Percentiles rank a stretch among this genome's conserved stretches.
phyloP scores from a whole-genome alignment of 2,888 invertebrate species.

The Lepas anatifera region DNA sequence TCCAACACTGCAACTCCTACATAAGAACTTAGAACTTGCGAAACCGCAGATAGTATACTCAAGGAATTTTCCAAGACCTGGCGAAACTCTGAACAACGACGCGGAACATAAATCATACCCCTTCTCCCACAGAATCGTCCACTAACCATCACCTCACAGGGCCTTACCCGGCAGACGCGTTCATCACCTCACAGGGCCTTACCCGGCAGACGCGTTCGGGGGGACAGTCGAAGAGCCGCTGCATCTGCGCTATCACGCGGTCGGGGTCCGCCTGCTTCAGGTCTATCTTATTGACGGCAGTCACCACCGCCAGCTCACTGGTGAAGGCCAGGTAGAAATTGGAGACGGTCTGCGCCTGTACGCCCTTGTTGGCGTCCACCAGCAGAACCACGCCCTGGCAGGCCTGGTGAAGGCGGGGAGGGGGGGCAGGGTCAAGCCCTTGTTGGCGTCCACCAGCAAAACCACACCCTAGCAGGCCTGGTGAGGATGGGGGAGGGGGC shows the following conservation, averaged over 20 bases:
- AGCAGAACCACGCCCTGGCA: slow-evolving; percentile 90
- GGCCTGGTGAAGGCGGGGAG: slow-evolving; percentile 45
- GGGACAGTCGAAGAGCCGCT: slow-evolving; percentile 68
- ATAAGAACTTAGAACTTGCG: too few species aligned
- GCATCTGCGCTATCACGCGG: slow-evolving; percentile 57
- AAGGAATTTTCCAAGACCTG: too few species aligned
- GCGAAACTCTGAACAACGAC: too few species aligned
- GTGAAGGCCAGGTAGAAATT: slow-evolving; percentile 85
- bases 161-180: slow-evolving; percentile 55
- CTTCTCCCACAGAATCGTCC: too few species aligned
- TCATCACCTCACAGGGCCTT: too few species aligned
- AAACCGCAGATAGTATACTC: too few species aligned
- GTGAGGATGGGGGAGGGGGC: too few species aligned
- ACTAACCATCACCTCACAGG: too few species aligned
- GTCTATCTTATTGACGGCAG: slow-evolving; percentile 94
- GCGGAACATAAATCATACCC: too few species aligned
- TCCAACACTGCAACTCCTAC: too few species aligned
- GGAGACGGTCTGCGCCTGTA: slow-evolving; percentile 96
- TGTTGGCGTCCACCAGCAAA: slow-evolving; percentile 88
- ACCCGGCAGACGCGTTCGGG: slow-evolving; percentile 59
- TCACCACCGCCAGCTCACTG: slow-evolving; percentile 67
- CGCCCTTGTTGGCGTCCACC: slow-evolving; percentile 87
- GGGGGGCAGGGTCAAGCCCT: too few species aligned
- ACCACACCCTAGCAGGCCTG: slow-evolving; percentile 86
- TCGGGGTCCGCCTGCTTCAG: slow-evolving; percentile 81